Base-by-base conservation (phyloP, 2,797 vertebrate genomes). In the Microctenopoma stevenorrisi region DNA sequence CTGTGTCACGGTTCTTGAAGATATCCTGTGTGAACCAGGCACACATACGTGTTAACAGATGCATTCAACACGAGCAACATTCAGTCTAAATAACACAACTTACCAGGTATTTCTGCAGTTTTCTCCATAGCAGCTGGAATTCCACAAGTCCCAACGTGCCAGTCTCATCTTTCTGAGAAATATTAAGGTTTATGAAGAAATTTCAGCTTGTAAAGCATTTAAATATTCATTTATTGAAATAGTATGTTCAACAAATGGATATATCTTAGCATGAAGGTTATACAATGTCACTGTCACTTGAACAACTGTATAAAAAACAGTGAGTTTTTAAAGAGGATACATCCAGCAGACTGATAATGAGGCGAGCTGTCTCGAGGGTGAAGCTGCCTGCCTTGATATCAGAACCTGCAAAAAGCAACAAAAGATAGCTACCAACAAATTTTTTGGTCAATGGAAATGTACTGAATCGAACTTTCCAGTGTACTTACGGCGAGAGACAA, bases 401-500 rank as follows among this genome's bases (percentile, higher is more conserved):
- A 67, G 81, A 57, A 18, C 91, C 94, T 95, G 66, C 16, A 63
- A 48, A 72, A 59, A 70, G 44, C 4, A 18, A 51, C 7, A 68
- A 30, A 43, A 62, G 12, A 43, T 1, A 49, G 9, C 3, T 3
- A 26, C 1, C 8, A 3, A 7, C 0, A 30, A 57, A 28, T 18
- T 46, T 1, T 22, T 15, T 59, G 57, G 10, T n/a, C 42, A 18
- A 25, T 43, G 13, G 11, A 26, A 63, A 46, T 14, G 7, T 55
- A 42, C 25, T 28, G 0, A 26, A 11, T 38, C 8, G 5, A 44
- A 56, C 9, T 12, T 28, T 16, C 26, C 1, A 0, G 3, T 65
- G 22, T 38, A 88, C 96, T 95, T 88, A 99, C 96, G 91, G 68
- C 91, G 91, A 49, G 96, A 94, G 16, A 96, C 88, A 25, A 97